Evolutionary conservation across 2,888 invertebrate genomes (phyloP).

Genomic region (Apoda limacodes): DNA sequence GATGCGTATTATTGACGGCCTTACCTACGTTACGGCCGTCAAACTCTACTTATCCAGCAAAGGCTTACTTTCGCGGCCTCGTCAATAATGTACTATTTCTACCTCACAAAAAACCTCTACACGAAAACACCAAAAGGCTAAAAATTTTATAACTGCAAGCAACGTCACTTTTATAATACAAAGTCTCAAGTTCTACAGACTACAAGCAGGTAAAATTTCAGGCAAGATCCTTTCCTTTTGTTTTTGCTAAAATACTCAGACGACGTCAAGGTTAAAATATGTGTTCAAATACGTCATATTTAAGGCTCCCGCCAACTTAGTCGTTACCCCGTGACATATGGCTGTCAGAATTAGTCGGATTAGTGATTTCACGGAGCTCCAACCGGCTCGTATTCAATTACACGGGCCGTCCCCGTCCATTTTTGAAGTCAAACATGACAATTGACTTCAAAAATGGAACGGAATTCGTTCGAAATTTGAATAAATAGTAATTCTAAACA

Average conservation of each 20-base stretch:
- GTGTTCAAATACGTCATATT: slow-evolving; percentile 14
- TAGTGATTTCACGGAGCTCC: slow-evolving; percentile 65
- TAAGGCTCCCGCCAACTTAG: slow-evolving; percentile 30
- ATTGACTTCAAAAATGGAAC: slow-evolving; percentile 44
- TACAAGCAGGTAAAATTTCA: too few species aligned
- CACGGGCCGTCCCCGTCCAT: slow-evolving; percentile 49
- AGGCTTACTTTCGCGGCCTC: too few species aligned
- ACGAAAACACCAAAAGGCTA: too few species aligned
- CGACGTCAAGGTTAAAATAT: slow-evolving; percentile 11
- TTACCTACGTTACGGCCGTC: too few species aligned
- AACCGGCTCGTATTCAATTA: slow-evolving; percentile 60
- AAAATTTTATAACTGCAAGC: too few species aligned
- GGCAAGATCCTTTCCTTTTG: too few species aligned
- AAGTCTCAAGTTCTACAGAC: too few species aligned
- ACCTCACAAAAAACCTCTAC: too few species aligned
- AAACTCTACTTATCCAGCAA: too few species aligned
- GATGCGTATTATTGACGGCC: too few species aligned
- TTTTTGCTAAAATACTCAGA: slow-evolving; percentile 14
- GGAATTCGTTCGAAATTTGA: slow-evolving; percentile 31
- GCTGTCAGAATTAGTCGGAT: slow-evolving; percentile 68
- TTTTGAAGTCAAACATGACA: slow-evolving; percentile 52
- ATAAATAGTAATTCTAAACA: slow-evolving; percentile 36
- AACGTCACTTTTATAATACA: too few species aligned
- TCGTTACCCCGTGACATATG: slow-evolving; percentile 66
- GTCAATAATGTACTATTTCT: too few species aligned